phyloP scores from a whole-genome alignment of 2,113 vertebrate genomes.

The Callithrix jacchus region DNA sequence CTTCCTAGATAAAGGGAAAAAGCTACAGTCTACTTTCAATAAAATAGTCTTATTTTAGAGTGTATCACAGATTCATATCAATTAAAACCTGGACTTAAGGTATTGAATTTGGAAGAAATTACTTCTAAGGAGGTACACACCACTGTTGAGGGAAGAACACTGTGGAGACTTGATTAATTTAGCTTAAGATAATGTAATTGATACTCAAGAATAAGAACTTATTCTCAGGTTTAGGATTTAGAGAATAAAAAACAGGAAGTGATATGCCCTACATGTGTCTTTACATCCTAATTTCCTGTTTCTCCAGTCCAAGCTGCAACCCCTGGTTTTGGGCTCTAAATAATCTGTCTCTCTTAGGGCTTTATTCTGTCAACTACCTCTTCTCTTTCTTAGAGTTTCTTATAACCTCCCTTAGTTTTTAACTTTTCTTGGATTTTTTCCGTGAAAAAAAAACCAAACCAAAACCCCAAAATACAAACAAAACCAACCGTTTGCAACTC shows the following conservation, averaged over 20 bases:
- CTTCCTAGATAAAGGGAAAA: not conserved
- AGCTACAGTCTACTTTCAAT: not conserved
- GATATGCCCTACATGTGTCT: not conserved
- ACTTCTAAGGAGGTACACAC: not conserved
- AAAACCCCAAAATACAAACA: not conserved
- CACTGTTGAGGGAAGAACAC: not conserved
- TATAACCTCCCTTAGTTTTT: not conserved
- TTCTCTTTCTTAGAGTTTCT: not conserved
- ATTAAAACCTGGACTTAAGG: not conserved
- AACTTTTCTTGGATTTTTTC: not conserved
- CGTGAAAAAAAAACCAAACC: not conserved
- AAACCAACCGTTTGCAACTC: not conserved
- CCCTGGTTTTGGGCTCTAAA: not conserved
- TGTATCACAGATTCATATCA: not conserved
- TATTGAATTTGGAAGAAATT: not conserved
- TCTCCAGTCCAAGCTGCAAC: not conserved
- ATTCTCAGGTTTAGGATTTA: not conserved
- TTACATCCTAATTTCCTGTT: not conserved
- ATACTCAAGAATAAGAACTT: not conserved
- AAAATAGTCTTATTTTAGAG: constrained; percentile 22
- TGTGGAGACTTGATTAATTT: not conserved
- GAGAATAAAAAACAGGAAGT: not conserved
- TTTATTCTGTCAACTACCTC: not conserved
- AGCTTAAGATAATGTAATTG: not conserved
- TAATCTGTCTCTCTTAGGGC: not conserved